These are phyloP conservation scores for Excalfactoria chinensis DNA, from an alignment of 2,113 vertebrate genomes.

Conservation along the genomic window DNA sequence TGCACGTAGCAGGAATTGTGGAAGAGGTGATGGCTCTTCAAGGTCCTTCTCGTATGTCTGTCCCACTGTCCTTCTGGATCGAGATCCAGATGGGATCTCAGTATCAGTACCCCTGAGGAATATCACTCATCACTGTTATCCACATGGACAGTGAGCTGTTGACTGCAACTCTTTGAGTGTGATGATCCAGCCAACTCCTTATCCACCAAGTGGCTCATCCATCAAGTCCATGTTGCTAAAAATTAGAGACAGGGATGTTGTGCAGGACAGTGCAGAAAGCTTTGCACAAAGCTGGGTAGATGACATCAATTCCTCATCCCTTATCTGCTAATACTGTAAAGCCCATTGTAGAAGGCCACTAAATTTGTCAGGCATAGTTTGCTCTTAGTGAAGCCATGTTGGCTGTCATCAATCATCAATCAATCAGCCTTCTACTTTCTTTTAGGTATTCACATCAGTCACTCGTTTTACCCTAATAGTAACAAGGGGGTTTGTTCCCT, in stretches of 20 bases:
- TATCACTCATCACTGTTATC: not conserved
- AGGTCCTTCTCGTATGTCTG: not conserved
- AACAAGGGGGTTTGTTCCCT: not conserved
- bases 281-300: not conserved
- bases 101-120: not conserved
- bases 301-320: not conserved
- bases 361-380: not conserved
- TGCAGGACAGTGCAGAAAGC: not conserved
- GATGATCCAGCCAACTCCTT: not conserved
- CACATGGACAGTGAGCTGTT: not conserved
- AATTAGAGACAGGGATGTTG: not conserved
- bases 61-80: not conserved
- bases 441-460: not conserved
- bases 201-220: not conserved
- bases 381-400: not conserved
- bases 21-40: not conserved
- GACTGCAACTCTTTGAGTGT: not conserved
- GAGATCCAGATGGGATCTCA: not conserved
- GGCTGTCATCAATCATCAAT: not conserved
- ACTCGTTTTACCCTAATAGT: not conserved
- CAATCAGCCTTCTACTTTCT: not conserved
- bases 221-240: not conserved
- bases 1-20: accelerated
- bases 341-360: not conserved
- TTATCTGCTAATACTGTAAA: not conserved